These are phyloP conservation scores for Pogonomyrmex californicus DNA, from an alignment of 1,140 invertebrate species.

Conservation along the genomic window DNA sequence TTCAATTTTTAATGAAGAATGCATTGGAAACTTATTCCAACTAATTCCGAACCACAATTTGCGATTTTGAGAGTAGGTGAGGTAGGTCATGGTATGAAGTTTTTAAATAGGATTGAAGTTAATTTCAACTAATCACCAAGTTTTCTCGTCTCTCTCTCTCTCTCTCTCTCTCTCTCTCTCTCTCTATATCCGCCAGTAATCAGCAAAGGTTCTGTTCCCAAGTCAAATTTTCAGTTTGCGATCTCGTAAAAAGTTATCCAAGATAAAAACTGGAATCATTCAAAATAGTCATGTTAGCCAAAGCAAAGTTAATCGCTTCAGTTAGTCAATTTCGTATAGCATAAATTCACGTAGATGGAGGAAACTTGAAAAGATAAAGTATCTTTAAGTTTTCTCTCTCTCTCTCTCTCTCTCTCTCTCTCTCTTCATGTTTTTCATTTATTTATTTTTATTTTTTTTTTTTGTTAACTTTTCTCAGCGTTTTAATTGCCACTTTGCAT, in stretches of 20 bases:
- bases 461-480: not conserved
- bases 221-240: constrained; percentile 4
- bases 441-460: no score
- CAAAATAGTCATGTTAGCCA: not conserved
- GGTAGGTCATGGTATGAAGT: constrained; percentile 26
- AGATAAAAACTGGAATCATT: constrained; percentile 22
- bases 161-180: no score
- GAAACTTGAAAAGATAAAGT: not conserved
- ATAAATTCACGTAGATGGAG: not conserved
- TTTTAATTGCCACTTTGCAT: not conserved
- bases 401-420: not conserved
- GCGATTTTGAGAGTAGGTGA: constrained; percentile 11
- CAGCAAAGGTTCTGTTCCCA: constrained; percentile 31
- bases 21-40: constrained; percentile 5
- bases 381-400: not conserved
- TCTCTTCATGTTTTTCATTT: not conserved
- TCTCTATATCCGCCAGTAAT: no score
- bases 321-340: constrained; percentile 10
- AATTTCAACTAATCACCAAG: constrained; percentile 48
- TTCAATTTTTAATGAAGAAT: constrained; percentile 9
- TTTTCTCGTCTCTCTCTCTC: no score
- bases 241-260: not conserved
- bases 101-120: constrained; percentile 58
- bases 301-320: constrained; percentile 21
- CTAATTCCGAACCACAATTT: not conserved